Evolutionary conservation across 2,113 vertebrate genomes (phyloP).

Genomic region (Microtus pennsylvanicus): DNA sequence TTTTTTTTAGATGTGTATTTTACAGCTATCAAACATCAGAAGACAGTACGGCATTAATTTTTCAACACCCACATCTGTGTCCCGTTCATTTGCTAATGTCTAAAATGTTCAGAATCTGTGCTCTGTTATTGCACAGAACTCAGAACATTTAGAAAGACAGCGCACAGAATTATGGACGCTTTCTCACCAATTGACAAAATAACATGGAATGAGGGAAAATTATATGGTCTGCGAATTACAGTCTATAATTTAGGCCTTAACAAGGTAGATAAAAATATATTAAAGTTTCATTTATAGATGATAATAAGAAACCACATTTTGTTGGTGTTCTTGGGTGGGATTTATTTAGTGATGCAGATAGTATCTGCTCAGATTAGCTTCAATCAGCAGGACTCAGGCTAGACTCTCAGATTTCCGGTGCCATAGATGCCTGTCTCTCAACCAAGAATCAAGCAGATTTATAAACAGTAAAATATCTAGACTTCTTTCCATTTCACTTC

Average conservation of each 20-base stretch:
- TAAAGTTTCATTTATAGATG: not conserved
- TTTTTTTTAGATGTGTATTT: not conserved
- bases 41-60: conserved; percentile 54
- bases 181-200: not conserved
- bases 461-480: not conserved
- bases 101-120: conserved; percentile 40
- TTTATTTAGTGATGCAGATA: not conserved
- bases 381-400: not conserved
- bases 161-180: not conserved
- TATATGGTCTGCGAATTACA: not conserved
- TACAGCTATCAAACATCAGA: not conserved
- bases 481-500: not conserved
- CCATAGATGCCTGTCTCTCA: not conserved
- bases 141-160: conserved; percentile 12
- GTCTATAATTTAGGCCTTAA: not conserved
- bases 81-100: conserved; percentile 54
- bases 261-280: not conserved
- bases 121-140: conserved; percentile 17
- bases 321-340: not conserved
- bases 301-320: not conserved
- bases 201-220: not conserved
- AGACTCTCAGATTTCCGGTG: not conserved
- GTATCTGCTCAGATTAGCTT: not conserved
- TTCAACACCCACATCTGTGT: conserved; percentile 53
- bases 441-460: not conserved